Evolutionary conservation across 2,888 invertebrate genomes (phyloP).

Genomic region (Cabera pusaria): DNA sequence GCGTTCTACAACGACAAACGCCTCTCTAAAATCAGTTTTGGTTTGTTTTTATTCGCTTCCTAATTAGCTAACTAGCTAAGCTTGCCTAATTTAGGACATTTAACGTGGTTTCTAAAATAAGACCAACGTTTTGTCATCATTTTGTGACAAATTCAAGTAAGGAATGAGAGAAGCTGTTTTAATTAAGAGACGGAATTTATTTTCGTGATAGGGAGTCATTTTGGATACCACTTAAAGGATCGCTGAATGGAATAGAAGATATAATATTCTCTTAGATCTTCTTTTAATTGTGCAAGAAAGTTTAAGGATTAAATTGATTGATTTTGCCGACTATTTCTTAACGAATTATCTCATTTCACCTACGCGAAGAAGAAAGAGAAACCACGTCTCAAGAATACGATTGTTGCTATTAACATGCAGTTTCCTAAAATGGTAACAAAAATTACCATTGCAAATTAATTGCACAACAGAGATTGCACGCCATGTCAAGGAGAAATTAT

Average conservation of each 20-base stretch:
- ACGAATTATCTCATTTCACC: no score
- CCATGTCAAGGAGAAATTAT: conserved; percentile 40
- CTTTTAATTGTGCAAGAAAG: no score
- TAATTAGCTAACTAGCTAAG: conserved; percentile 10
- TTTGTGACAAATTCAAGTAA: no score
- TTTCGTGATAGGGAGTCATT: no score
- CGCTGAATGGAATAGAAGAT: no score
- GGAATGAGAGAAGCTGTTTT: no score
- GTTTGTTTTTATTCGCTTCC: conserved; percentile 9
- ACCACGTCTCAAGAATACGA: neutral
- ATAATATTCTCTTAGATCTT: no score
- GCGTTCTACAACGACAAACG: conserved; percentile 8
- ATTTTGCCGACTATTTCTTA: neutral
- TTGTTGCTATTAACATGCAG: conserved; percentile 6
- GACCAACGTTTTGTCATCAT: neutral
- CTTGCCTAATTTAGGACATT: conserved; percentile 6
- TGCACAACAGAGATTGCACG: conserved; percentile 28
- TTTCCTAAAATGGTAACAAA: conserved; percentile 36
- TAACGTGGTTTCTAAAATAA: conserved; percentile 1
- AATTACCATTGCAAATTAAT: conserved; percentile 37
- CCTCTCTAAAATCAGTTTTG: conserved; percentile 18
- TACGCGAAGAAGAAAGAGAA: neutral
- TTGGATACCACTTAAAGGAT: no score
- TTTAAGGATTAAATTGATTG: no score
- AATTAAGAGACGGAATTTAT: no score